Evolutionary conservation across 1,140 invertebrate genomes (phyloP).

Genomic region (Laupala kohalensis): DNA sequence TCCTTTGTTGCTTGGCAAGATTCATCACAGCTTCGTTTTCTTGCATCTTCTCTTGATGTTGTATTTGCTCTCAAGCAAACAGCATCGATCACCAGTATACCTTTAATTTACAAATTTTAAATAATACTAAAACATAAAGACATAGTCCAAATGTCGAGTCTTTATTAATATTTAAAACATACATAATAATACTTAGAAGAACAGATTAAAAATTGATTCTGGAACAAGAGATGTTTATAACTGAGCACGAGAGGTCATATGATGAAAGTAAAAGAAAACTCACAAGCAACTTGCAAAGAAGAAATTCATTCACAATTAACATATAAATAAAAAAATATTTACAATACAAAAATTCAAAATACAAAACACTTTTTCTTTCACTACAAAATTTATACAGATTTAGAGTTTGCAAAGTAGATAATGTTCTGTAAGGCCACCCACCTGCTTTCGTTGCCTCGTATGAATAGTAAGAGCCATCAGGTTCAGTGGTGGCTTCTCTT

Average conservation of each 20-base stretch:
- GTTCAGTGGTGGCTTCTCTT: slow-evolving; percentile 22
- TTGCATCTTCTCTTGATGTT: no score
- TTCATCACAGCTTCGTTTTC: no score
- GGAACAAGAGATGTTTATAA: no score
- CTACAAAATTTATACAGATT: neutral
- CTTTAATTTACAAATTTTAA: no score
- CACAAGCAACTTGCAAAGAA: no score
- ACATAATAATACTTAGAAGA: neutral
- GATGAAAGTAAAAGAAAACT: no score
- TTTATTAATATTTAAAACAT: neutral
- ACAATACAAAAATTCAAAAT: neutral
- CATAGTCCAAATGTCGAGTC: neutral
- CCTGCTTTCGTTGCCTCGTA: slow-evolving; percentile 14
- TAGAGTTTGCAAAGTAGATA: neutral
- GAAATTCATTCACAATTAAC: neutral
- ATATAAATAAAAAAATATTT: neutral
- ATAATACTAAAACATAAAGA: neutral
- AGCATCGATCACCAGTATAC: no score
- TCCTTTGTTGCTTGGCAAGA: no score
- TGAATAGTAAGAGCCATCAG: slow-evolving; percentile 20
- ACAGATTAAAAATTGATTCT: neutral
- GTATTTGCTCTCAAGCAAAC: no score
- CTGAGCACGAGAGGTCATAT: no score
- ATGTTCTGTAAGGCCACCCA: neutral
- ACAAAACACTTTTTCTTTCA: neutral